Evolutionary conservation across 2,888 invertebrate species (phyloP), one percentile per base, ranked within the genome.

Genomic region (Bimastos eiseni): DNA sequence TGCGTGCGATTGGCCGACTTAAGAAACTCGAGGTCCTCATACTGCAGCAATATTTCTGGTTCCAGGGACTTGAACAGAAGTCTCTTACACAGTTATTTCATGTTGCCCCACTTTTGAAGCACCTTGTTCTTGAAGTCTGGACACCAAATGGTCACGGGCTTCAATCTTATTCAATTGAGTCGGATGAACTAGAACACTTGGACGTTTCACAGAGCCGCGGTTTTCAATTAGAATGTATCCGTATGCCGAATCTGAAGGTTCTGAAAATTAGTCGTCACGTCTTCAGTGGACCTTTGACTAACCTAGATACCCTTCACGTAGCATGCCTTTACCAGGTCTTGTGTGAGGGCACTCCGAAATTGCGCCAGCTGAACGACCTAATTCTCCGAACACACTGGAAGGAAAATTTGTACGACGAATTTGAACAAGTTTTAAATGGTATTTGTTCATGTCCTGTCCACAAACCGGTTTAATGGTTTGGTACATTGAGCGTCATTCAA

Each of bases 141-240:
- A 93, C 94, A 19, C 94, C 94, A 30, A 94, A 93, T 90, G 94
- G 93, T 19, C 92, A 92, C n/a, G 94, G 94, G 11, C 92, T 94
- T 84, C 91, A 93, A n/a, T 92, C 93, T 30, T 94, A 93, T 92
- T 90, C 92, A 13, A 91, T 94, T 36, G 90, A 92, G n/a, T 94
- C 94, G 24, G 91, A 91, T 33, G 93, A 93, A 15, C 90, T 95
- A n/a, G 93, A 93, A 84, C 93, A 94, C 91, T 92, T 95, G 38
- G 95, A 95, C 91, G 93, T 95, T 13, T 94, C 94, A 21, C 94
- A 94, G 92, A 94, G 95, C 91, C 93, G 94, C 36, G 94, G 94
- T 38, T 94, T 94, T 92, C 94, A 94, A 91, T 91, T 94, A 24
- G 92, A 93, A 55, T 91, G 91, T 6, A 91, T 95, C 13, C 91